Percentiles rank a stretch among this genome's conserved stretches.
These are phyloP conservation scores for Brachymystax lenok DNA, from an alignment of 2,797 vertebrate species.

Conservation along the genomic window DNA sequence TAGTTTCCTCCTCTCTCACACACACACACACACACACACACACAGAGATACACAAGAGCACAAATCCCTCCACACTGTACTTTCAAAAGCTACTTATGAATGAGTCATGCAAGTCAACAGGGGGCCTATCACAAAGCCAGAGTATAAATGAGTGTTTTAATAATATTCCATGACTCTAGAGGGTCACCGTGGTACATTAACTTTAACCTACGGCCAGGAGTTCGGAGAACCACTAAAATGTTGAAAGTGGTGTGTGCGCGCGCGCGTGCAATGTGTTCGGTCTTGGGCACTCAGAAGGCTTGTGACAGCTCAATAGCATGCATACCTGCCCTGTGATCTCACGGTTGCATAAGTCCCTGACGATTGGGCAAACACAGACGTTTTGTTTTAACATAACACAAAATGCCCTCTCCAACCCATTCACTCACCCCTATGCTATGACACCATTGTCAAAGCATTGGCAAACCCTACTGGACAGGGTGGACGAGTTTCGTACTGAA, in stretches of 20 bases:
- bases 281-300: neutral
- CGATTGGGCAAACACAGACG: neutral
- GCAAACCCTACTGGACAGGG: constrained; percentile 32
- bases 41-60: constrained; percentile 15
- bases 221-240: neutral
- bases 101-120: constrained; percentile 6
- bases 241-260: neutral
- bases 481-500: constrained; percentile 52
- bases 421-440: constrained; percentile 11
- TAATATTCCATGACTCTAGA: neutral
- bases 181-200: neutral
- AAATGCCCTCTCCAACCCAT: neutral
- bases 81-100: neutral
- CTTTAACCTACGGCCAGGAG: neutral
- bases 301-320: neutral
- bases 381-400: constrained; percentile 24
- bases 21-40: constrained; percentile 27
- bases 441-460: constrained; percentile 41
- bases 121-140: neutral
- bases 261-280: neutral
- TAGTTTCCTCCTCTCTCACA: constrained; percentile 38
- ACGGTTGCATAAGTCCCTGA: constrained; percentile 19
- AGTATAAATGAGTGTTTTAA: neutral
- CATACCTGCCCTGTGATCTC: constrained; percentile 42
- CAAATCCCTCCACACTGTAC: neutral